phyloP scores from a whole-genome alignment of 2,888 invertebrate species.

The Drosophila kuntzei region DNA sequence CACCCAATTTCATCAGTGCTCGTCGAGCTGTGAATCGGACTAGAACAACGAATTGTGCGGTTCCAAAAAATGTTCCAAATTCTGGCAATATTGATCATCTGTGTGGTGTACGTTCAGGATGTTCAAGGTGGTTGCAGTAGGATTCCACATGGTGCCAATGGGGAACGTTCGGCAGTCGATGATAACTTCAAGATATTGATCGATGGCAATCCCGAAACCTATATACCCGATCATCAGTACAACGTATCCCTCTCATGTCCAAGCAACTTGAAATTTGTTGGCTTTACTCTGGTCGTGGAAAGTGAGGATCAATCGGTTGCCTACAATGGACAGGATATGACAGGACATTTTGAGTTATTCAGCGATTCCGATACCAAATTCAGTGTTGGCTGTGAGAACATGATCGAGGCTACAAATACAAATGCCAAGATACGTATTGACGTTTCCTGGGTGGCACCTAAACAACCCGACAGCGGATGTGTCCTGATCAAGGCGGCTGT shows the following conservation, averaged over 20 bases:
- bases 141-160: slow-evolving; percentile 86
- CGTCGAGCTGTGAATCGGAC: slow-evolving; percentile 37
- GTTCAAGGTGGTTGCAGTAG: slow-evolving; percentile 84
- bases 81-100: slow-evolving; percentile 18
- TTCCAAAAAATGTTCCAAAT: slow-evolving; percentile 37
- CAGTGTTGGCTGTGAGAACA: slow-evolving; percentile 92
- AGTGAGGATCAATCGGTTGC: slow-evolving; percentile 86
- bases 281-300: slow-evolving; percentile 93
- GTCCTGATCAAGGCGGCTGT: slow-evolving; percentile 92
- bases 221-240: slow-evolving; percentile 90
- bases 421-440: slow-evolving; percentile 91
- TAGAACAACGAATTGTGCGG: slow-evolving; percentile 15
- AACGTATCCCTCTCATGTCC: slow-evolving; percentile 89
- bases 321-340: slow-evolving; percentile 83
- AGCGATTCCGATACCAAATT: slow-evolving; percentile 91
- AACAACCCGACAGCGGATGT: slow-evolving; percentile 90
- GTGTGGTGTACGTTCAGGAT: slow-evolving; percentile 10
- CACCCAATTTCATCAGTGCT: slow-evolving; percentile 63
- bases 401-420: slow-evolving; percentile 92
- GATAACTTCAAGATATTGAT: slow-evolving; percentile 90
- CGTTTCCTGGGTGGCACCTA: slow-evolving; percentile 93
- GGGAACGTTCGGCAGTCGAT: slow-evolving; percentile 87
- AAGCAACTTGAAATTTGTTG: slow-evolving; percentile 90
- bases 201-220: slow-evolving; percentile 89
- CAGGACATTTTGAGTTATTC: slow-evolving; percentile 89